Base-by-base conservation (phyloP, 2,113 vertebrate species). In the Ictalurus furcatus region DNA sequence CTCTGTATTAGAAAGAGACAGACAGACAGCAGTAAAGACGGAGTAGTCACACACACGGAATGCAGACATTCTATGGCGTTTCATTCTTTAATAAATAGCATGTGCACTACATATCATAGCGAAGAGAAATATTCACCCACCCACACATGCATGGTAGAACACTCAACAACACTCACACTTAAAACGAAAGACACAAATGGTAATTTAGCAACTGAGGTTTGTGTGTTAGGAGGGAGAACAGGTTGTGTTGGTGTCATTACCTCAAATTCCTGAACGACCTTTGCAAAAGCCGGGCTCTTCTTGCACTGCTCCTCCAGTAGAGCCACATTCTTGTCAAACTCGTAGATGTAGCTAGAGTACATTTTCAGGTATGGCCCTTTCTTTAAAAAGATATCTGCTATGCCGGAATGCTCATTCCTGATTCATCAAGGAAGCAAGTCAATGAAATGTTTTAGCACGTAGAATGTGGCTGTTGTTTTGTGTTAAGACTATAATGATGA, bases 301-400 rank as follows among this genome's bases (percentile, higher is more conserved):
- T 96, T 97, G 90, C 95, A 97, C n/a, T 98, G 98, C 89, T 99
- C 98, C 92, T 98, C 98, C 92, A 99, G 96, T 87, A 99, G 94
- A 85, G 96, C 94, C 92, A 98, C 93, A 94, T 99, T 99, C 95
- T 96, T 98, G 95, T 99, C 97, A 85, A 98, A 99, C 95, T 99
- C 97, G n/a, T 97, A 96, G 91, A 99, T 99, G 92, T 99, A 99
- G 2, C 97, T 98, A 63, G 98, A 99, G 94, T 99, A 99, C 98
- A 99, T 99, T 93, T 99, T 99, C 84, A 99, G 94, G 91, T 98
- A 99, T 0, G 98, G 98, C 28, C 98, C 98, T 89, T 98, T 98
- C 93, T 98, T 97, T 91, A 99, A 95, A 96, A 99, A 99, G 91
- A 99, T 98, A 91, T 99, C 98, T 56, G 98, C 97, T 73, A 99